These are phyloP conservation scores for Sebastes aleutianus DNA, from an alignment of 2,797 vertebrate genomes.

Conservation along the genomic window DNA sequence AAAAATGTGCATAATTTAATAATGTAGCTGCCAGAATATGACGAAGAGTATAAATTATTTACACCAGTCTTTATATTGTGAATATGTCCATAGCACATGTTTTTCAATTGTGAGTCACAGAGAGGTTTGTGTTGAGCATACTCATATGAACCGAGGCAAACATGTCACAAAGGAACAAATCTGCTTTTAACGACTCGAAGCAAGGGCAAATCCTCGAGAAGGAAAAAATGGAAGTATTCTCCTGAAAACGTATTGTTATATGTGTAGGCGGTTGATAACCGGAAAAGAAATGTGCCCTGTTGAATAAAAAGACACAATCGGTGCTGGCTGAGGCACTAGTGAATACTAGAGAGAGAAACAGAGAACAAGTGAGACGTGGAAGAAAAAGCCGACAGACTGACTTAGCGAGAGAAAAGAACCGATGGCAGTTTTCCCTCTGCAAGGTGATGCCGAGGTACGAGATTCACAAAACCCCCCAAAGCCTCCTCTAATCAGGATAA, in stretches of 20 bases:
- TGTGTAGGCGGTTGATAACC: conserved; percentile 53
- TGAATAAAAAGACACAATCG: conserved; percentile 41
- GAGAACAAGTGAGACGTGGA: neutral
- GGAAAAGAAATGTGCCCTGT: conserved; percentile 26
- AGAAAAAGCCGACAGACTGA: conserved; percentile 17
- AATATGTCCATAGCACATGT: conserved; percentile 6
- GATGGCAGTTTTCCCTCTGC: conserved; percentile 46
- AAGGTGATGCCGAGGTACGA: conserved; percentile 60
- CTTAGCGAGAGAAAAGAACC: conserved; percentile 1
- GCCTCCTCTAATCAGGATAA: conserved; percentile 75
- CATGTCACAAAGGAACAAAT: conserved; percentile 48
- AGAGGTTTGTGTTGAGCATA: conserved; percentile 30
- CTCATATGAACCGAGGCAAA: conserved; percentile 33
- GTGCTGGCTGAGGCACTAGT: conserved; percentile 6
- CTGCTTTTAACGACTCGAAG: conserved; percentile 47
- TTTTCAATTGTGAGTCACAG: conserved; percentile 19
- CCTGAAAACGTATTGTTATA: conserved; percentile 14
- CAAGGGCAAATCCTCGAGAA: conserved; percentile 34
- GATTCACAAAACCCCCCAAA: conserved; percentile 53
- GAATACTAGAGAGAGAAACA: conserved; percentile 15
- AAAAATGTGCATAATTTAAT: neutral
- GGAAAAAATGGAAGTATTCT: conserved; percentile 37
- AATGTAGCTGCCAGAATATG: neutral
- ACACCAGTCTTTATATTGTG: neutral
- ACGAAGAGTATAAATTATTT: neutral